Evolutionary conservation across 2,888 invertebrate genomes (phyloP), one percentile per base, ranked within the genome.

Genomic region (Campoplex capitator): DNA sequence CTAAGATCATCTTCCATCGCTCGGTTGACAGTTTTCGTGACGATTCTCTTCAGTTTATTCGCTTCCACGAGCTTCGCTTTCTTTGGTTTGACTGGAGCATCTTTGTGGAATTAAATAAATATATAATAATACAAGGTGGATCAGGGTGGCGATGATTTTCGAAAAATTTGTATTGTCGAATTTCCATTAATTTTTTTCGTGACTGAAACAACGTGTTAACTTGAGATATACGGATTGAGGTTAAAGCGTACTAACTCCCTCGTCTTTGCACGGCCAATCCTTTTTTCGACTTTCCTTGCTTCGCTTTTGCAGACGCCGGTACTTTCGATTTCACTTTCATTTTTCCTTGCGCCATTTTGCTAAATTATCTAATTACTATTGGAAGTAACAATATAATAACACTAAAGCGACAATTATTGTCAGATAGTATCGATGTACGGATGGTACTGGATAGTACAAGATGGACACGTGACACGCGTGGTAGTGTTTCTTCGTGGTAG

Each of bases 11-110:
- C 94, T 92, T 97, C 97, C 75, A 96, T 96, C 3, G 96, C 95
- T 91, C 96, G 96, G 91, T 97, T 97, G n/a, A 97, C 96, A 92
- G 96, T 96, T 94, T 96, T 97, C 8, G 96, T 95, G 18, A 97
- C 96, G 80, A 95, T 95, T 88, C 96, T 96, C 91, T 97, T 97
- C 92, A 97, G 95, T 91, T 96, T 97, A 89, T 96, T 95, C 0
- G 95, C 93, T 91, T 96, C 96, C 76, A 96, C 94, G 42, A 95
- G 94, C 83, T 95, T 95, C 23, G 94, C 92, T 90, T 97, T 97
- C 91, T 97, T 97, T 56, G 96, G 96, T 83, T 95, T 95, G 32
- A 96, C 96, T 0, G 97, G 97, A 38, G 96, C 96, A 93, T 97
- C 96, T 96, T 58, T 68, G n/a, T 16, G 32, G 11, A 54, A 67